These are phyloP conservation scores for Epistrophella euchroma DNA, from an alignment of 2,888 invertebrate genomes.

Conservation along the genomic window DNA sequence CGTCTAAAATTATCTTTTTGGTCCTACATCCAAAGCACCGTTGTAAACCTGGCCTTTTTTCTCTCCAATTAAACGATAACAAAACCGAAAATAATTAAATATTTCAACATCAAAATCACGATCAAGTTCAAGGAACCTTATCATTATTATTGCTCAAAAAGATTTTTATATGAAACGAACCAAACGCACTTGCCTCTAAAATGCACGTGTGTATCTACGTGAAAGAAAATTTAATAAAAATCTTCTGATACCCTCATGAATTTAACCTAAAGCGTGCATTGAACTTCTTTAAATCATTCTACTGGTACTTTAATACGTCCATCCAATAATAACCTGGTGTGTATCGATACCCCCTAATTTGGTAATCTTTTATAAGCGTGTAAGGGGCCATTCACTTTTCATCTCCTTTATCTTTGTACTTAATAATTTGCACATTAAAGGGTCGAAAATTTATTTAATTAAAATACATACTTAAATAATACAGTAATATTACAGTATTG, in stretches of 20 bases:
- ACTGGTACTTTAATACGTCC: background rate
- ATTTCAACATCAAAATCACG: background rate
- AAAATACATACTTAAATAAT: background rate
- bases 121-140: background rate
- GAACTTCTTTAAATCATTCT: constrained; percentile 3
- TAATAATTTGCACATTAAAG: background rate
- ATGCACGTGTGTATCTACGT: background rate
- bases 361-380: constrained; percentile 5
- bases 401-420: background rate
- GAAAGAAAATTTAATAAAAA: background rate
- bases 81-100: too few relatives aligned
- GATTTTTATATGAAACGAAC: background rate
- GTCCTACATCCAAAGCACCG: too few relatives aligned
- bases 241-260: background rate
- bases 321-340: background rate
- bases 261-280: background rate
- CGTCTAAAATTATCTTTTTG: too few relatives aligned
- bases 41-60: too few relatives aligned
- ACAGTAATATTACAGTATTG: too few relatives aligned
- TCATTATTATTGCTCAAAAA: background rate
- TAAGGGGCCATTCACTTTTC: background rate
- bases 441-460: background rate
- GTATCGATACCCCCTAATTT: constrained; percentile 8
- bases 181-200: background rate
- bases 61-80: too few relatives aligned